Percentiles rank a stretch among this genome's conserved stretches.
Evolutionary conservation across 1,140 invertebrate species (phyloP).

Genomic region (Dreissena rostriformis): DNA sequence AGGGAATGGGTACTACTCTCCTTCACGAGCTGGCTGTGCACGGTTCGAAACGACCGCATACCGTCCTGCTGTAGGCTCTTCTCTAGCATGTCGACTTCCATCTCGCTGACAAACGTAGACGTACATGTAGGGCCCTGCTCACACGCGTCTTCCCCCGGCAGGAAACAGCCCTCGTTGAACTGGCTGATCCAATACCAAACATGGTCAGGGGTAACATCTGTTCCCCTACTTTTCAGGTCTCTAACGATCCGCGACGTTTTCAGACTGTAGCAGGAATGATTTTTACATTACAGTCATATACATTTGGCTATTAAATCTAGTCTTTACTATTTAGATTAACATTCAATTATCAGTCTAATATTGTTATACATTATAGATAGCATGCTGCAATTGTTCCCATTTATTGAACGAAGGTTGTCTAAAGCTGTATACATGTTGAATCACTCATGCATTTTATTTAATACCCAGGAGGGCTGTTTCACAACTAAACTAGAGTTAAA

Average conservation of each 20-base stretch:
- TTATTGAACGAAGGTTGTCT: no score
- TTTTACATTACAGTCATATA: no score
- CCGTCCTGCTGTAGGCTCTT: constrained; percentile 6
- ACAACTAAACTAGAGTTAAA: no score
- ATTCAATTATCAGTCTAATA: no score
- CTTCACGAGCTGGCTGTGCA: not conserved
- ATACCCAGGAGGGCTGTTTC: no score
- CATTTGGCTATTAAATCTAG: no score
- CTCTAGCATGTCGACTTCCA: constrained; percentile 1
- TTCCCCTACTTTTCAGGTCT: not conserved
- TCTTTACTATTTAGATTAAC: no score
- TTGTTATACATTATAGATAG: no score
- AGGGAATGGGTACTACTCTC: not conserved
- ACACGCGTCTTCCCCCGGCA: not conserved
- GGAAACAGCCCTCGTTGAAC: not conserved
- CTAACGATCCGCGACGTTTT: not conserved
- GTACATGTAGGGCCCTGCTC: not conserved
- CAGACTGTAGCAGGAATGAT: no score
- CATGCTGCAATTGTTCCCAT: no score
- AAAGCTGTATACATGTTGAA: no score
- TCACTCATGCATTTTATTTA: no score
- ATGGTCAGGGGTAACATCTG: not conserved
- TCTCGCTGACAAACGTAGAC: not conserved
- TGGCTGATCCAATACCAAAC: not conserved
- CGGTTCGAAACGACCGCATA: not conserved